Percentiles rank a stretch among this genome's conserved stretches.
phyloP scores from a whole-genome alignment of 2,113 vertebrate species.

The Petroica traversi region DNA sequence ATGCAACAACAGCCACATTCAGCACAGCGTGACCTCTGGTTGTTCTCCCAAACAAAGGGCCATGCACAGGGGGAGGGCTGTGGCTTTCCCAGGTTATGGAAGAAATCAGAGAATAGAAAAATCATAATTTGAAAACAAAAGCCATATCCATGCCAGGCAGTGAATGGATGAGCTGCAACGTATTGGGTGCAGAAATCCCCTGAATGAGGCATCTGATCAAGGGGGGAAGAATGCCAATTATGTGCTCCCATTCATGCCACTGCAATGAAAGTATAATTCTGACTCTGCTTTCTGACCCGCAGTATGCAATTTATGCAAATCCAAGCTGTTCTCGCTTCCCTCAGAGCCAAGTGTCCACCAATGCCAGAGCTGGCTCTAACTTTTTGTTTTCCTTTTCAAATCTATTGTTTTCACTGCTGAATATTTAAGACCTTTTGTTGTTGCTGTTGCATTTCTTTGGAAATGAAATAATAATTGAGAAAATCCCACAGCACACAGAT shows the following conservation, averaged over 20 bases:
- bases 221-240: constrained; percentile 49
- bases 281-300: constrained; percentile 35
- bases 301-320: constrained; percentile 59
- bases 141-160: constrained; percentile 18
- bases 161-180: constrained; percentile 10
- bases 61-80: not conserved
- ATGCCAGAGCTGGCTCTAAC: constrained; percentile 45
- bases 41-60: constrained; percentile 1
- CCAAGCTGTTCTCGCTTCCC: constrained; percentile 38
- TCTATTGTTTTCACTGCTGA: constrained; percentile 54
- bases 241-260: constrained; percentile 53
- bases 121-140: constrained; percentile 60
- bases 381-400: constrained; percentile 28
- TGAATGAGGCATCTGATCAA: constrained; percentile 49
- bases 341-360: constrained; percentile 46
- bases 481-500: not conserved
- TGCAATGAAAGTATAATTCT: constrained; percentile 48
- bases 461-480: constrained; percentile 14
- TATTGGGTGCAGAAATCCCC: constrained; percentile 38
- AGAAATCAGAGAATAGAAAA: constrained; percentile 32
- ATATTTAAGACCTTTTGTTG: constrained; percentile 49
- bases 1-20: not conserved
- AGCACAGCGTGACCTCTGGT: not conserved
- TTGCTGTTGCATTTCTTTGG: not conserved
- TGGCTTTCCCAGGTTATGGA: constrained; percentile 35